A percentile compares a stretch with the other conserved stretches of the same genome.
Conservation (phyloP, 2,797 vertebrate genomes). For the Tadarida brasiliensis region DNA sequence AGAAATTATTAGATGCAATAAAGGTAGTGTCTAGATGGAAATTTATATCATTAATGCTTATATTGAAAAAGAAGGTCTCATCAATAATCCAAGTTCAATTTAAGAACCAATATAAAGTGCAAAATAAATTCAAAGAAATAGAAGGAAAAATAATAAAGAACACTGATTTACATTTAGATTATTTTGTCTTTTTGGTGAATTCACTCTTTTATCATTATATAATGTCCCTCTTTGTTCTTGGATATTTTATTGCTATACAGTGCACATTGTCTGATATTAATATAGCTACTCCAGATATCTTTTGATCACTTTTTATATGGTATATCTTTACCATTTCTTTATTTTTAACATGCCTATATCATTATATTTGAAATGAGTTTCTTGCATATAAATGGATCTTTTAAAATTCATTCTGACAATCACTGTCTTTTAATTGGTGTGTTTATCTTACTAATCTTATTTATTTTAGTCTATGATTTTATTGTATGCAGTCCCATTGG, state of each 20-base stretch:
- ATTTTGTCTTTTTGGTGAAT: neutral
- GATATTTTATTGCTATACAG: neutral
- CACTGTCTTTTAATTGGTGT: neutral
- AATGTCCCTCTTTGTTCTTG: neutral
- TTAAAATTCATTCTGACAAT: neutral
- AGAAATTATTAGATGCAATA: neutral
- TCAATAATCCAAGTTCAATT: neutral
- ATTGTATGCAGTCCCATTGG: neutral
- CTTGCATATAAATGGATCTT: neutral
- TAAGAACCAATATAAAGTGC: neutral
- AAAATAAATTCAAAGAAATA: neutral
- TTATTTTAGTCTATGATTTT: neutral
- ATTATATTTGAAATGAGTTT: neutral
- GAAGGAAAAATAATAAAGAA: neutral
- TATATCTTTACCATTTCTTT: neutral
- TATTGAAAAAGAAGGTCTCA: neutral
- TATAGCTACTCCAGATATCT: neutral
- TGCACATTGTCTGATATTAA: neutral
- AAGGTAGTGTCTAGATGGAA: neutral
- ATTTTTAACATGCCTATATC: neutral
- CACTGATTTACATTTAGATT: neutral
- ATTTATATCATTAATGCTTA: neutral
- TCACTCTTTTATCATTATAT: too few relatives aligned
- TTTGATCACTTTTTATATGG: neutral
- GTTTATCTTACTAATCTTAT: neutral